Evolutionary conservation across 1,140 invertebrate genomes (phyloP), one percentile per base, ranked within the genome.

Genomic region (Leptinotarsa lineolata): DNA sequence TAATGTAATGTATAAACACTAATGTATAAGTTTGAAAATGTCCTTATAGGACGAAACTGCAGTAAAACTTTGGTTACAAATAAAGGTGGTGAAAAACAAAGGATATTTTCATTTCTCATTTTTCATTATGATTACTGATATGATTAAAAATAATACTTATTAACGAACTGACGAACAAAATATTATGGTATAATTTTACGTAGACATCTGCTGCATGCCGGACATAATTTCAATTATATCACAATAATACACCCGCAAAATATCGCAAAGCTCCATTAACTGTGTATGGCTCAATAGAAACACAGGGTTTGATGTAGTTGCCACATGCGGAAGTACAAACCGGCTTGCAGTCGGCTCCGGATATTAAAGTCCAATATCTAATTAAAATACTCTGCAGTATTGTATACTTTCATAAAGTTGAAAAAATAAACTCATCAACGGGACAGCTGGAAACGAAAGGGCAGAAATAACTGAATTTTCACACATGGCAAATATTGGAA

Each of bases 331-430:
- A 69, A 69, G 45, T 39, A 22, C 48, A 59, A 69, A 69, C 68
- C 12, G 4, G 16, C 54, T 24, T 59, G 68, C 13, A 46, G 68
- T 22, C 68, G 21, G 18, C 13, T 45, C 54, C 68, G 68, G 45
- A 69, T 58, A 69, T 69, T 69, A 69, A 39, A 69, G 68, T 58
- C 68, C 68, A 59, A 69, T 69, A 69, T 69, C 68, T 69, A 69
- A 69, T 69, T 69, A 69, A 69, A 69, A 59, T 22, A 20, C 24
- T 58, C 68, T 69, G 20, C 48, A 54, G 4, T 54, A 18, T n/a
- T 65, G 13, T 4, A 63, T 63, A 30, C 11, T 63, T 22, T 20
- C 61, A 21, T 63, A 21, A 30, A 63, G 20, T 63, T 21, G n/a
- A 15, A 21, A 18, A 22, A 22, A 63, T 12, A 20, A 30, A 63